Base-by-base conservation (phyloP, 2,888 invertebrate genomes). In the Eurytoma adleriae region DNA sequence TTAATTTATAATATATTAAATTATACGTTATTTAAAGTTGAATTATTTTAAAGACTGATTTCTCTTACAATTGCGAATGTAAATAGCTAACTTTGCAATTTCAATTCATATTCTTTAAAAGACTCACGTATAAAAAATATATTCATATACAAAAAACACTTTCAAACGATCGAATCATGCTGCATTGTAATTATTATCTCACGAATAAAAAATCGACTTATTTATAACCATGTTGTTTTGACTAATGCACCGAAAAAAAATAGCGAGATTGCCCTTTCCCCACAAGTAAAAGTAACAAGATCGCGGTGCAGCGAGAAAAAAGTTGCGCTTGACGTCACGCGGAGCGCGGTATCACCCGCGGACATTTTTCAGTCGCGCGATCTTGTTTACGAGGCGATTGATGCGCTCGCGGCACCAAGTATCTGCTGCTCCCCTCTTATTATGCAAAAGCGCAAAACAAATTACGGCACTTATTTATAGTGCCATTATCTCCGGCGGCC, bases 151-250 rank as follows among this genome's bases (percentile, higher is more conserved):
- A n/a, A n/a, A n/a, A n/a, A n/a, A n/a, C n/a, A n/a, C n/a, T n/a
- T n/a, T n/a, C n/a, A 61, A 59, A 3, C 16, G 2, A 61, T 27
- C 24, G 61, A 24, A 27, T 2, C 13, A 61, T 27, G 5, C 3
- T 18, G 10, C 7, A 27, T 2, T n/a, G 14, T n/a, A 1, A 16
- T 62, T 62, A 12, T 61, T 27, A 27, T 18, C 10, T 12, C 24
- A 13, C 3, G 16, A 62, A 4, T n/a, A 30, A 62, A 30, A 62
- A 62, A n/a, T 30, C 16, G 5, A 27, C 14, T 62, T 62, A 62
- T 62, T 62, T 62, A 64, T 64, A 64, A 40, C 27, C 30, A 7
- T n/a, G n/a, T 4, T 64, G 64, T 64, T 64, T 64, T 40, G 64
- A 64, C 64, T 64, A 64, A 40, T 40, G n/a, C 40, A 10, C 2